Evolutionary conservation across 2,113 vertebrate species (phyloP), one percentile per base, ranked within the genome.

Genomic region (Thalassarche chlororhynchos): DNA sequence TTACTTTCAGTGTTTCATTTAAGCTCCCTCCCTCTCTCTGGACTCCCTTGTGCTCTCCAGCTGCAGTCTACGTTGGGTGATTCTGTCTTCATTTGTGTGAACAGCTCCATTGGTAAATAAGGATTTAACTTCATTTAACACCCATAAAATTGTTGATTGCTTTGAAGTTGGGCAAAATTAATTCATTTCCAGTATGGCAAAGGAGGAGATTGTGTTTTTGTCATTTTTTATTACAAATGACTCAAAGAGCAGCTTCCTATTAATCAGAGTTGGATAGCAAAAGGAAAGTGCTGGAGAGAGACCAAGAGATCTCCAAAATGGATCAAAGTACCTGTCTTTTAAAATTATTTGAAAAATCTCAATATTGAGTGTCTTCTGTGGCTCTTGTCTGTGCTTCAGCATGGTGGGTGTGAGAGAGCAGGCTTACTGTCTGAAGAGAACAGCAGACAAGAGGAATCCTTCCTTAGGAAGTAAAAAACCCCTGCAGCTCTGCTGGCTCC

Each of bases 111-210:
- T 75, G 57, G 65, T 94, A 93, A 90, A 93, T 71, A 90, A 92
- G 72, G 76, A 64, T 47, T 95, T 94, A 95, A 94, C 61, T 90
- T 82, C 55, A 66, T 90, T 95, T 95, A 96, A 95, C 88, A 95
- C 60, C 60, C 72, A 68, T 90, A 75, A 92, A 93, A 90, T 89
- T 75, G 68, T 34, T 89, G 74, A 90, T 77, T 78, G 57, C 76
- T 82, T 95, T 44, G 24, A 93, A 96, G 68, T 78, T 92, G 60
- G 69, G 61, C 32, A 89, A 88, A 93, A 89, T 92, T 38, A 95
- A 96, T 96, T 95, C 18, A 61, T 93, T 93, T 84, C 29, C 29
- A 90, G n/a, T 55, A 60, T 34, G 18, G 52, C 31, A 78, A 82
- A 87, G 49, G 38, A 77, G 29, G 36, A 89, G 40, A 49, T 71